These are phyloP conservation scores for Mesorhabditis belari DNA, from an alignment of 2,888 invertebrate species.

Conservation along the genomic window DNA sequence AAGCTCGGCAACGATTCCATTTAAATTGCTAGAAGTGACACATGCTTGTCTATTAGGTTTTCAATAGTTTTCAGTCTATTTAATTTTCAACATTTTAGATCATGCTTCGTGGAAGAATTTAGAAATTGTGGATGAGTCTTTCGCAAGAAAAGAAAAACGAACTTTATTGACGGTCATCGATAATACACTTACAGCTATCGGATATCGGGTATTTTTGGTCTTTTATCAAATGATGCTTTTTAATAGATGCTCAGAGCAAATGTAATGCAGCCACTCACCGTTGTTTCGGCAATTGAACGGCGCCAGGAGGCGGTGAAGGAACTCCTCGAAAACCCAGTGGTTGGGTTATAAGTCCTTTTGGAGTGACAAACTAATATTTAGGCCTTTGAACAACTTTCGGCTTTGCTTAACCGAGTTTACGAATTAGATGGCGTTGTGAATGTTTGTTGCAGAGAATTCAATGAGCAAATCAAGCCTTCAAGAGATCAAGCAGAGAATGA, in stretches of 20 bases:
- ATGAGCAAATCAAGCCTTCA: conserved; percentile 8
- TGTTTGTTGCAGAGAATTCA: conserved; percentile 46
- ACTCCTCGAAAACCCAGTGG: conserved; percentile 62
- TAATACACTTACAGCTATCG: conserved; percentile 63
- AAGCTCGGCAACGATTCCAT: not conserved
- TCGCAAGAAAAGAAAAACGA: conserved; percentile 50
- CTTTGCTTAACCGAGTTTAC: conserved; percentile 59
- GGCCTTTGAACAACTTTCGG: conserved; percentile 28
- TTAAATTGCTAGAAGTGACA: not conserved
- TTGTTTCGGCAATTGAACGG: conserved; percentile 64
- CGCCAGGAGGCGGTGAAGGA: conserved; percentile 73
- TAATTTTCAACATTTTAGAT: conserved; percentile 60
- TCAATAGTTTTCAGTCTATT: not conserved
- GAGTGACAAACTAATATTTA: conserved; percentile 6
- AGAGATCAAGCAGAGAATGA: conserved; percentile 67
- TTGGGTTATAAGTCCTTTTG: not conserved
- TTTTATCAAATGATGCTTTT: too few relatives aligned
- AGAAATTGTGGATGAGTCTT: conserved; percentile 53
- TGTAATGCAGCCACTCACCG: conserved; percentile 69
- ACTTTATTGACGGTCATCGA: conserved; percentile 67
- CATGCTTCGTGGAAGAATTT: conserved; percentile 71
- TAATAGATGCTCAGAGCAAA: conserved; percentile 73
- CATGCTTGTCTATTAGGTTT: not conserved
- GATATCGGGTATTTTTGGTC: conserved; percentile 51
- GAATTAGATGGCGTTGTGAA: conserved; percentile 75